Percentiles rank a stretch among this genome's conserved stretches.
Evolutionary conservation across 2,113 vertebrate genomes (phyloP).

Genomic region (Capra hircus): DNA sequence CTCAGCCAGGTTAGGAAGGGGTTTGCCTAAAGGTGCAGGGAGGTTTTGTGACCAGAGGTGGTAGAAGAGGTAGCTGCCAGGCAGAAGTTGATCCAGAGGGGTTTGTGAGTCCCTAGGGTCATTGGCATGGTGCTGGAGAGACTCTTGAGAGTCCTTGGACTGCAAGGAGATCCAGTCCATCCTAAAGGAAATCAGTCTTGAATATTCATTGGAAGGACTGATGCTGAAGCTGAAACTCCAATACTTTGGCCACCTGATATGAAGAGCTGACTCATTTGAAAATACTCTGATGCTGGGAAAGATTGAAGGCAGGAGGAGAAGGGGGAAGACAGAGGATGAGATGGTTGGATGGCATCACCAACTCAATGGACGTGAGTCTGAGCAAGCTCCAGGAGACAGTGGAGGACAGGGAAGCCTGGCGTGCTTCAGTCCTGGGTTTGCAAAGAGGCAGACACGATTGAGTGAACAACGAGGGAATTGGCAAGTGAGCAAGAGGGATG

Average conservation of each 20-base stretch:
- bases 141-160: not conserved
- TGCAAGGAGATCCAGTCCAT: not conserved
- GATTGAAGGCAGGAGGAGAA: not conserved
- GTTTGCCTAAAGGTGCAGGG: no score
- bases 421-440: not conserved
- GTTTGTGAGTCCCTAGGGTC: not conserved
- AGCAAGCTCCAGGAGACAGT: not conserved
- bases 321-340: not conserved
- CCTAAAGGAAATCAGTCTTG: not conserved
- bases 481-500: not conserved
- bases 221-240: not conserved
- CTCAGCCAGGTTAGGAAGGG: not conserved
- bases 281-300: not conserved
- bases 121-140: not conserved
- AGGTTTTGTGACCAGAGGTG: not conserved
- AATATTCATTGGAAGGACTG: not conserved
- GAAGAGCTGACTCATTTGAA: not conserved
- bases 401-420: not conserved
- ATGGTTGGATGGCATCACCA: not conserved
- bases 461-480: not conserved
- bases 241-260: not conserved
- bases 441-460: not conserved
- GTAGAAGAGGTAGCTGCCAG: rapidly evolving
- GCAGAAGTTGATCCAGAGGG: not conserved
- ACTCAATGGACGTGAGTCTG: not conserved